A percentile compares a stretch with the other conserved stretches of the same genome.
Evolutionary conservation across 2,888 invertebrate genomes (phyloP).

Genomic region (Ochlodes sylvanus): DNA sequence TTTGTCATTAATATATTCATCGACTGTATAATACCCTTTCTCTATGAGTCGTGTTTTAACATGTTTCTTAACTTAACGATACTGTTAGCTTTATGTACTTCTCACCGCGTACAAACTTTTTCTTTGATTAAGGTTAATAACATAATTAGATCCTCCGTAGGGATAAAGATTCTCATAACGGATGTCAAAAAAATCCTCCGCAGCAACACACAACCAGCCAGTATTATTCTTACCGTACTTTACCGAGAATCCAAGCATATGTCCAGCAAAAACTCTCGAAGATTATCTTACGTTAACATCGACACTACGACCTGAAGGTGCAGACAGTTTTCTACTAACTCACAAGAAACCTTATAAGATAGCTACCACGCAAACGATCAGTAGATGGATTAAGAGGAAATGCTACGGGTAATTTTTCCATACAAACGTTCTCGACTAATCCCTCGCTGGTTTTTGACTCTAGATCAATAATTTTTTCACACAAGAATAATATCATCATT

Average conservation of each 20-base stretch:
- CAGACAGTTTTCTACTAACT: constrained; percentile 15
- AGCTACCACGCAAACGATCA: constrained; percentile 21
- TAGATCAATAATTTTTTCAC: too few relatives aligned
- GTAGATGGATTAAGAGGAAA: constrained; percentile 38
- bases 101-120: too few relatives aligned
- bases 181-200: constrained; percentile 44
- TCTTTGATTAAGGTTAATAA: constrained; percentile 42
- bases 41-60: too few relatives aligned
- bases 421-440: too few relatives aligned
- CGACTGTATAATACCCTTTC: too few relatives aligned
- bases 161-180: constrained; percentile 35
- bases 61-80: too few relatives aligned
- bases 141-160: constrained; percentile 22
- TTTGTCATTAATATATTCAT: too few relatives aligned
- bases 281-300: constrained; percentile 21
- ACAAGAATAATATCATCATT: too few relatives aligned
- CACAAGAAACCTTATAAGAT: constrained; percentile 22
- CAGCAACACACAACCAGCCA: constrained; percentile 31
- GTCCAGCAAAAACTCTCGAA: constrained; percentile 40
- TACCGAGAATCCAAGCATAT: constrained; percentile 36
- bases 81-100: too few relatives aligned
- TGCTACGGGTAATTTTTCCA: too few relatives aligned
- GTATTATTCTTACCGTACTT: constrained; percentile 40
- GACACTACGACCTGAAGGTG: too few relatives aligned
- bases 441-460: too few relatives aligned